These are phyloP conservation scores for Syrrhaptes paradoxus DNA, from an alignment of 2,113 vertebrate species.

Conservation along the genomic window DNA sequence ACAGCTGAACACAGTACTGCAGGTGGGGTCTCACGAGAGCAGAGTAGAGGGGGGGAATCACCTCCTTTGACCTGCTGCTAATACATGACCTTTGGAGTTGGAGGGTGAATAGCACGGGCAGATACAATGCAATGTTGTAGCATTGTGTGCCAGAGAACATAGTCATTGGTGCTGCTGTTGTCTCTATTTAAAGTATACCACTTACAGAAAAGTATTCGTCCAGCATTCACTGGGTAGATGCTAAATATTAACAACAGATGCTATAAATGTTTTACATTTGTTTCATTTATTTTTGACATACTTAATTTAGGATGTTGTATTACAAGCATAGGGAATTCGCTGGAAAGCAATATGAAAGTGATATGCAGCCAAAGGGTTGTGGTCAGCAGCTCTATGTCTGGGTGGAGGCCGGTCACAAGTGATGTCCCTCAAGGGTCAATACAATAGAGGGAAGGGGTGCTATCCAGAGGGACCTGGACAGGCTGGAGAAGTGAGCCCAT, in stretches of 20 bases:
- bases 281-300: constrained; percentile 2
- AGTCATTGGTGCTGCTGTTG: not conserved
- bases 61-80: no score
- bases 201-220: not conserved
- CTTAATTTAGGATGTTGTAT: not conserved
- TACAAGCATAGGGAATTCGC: not conserved
- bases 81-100: not conserved
- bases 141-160: not conserved
- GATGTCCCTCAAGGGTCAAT: no score
- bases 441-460: no score
- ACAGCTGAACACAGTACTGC: no score
- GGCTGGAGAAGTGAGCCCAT: no score
- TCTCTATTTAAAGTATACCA: not conserved
- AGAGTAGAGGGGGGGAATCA: no score
- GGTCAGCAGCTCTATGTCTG: no score
- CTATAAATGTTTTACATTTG: not conserved
- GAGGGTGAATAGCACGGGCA: not conserved
- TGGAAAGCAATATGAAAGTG: not conserved
- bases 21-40: no score
- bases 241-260: not conserved
- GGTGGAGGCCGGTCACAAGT: no score
- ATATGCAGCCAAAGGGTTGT: no score
- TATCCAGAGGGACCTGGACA: no score
- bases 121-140: not conserved
- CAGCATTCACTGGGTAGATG: not conserved